A percentile compares a stretch with the other conserved stretches of the same genome.
These are phyloP conservation scores for Flabesymbios commensalis DNA, from an alignment of 2,888 invertebrate genomes.

Conservation along the genomic window DNA sequence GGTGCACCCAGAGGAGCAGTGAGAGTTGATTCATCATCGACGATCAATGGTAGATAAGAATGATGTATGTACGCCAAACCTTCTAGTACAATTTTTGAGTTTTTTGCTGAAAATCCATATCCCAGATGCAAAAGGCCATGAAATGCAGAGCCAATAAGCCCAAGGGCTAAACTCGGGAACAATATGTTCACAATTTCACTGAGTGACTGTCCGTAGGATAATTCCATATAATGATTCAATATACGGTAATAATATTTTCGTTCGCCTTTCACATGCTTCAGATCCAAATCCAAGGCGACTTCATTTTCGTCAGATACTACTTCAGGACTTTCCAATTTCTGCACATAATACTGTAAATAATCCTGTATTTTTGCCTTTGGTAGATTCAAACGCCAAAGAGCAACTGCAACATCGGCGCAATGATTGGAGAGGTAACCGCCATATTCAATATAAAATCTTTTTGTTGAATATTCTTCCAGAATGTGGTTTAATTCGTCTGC, in stretches of 20 bases:
- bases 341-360: neutral
- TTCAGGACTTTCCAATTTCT: neutral
- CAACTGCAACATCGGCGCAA: neutral
- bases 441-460: neutral
- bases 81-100: neutral
- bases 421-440: neutral
- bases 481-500: no score
- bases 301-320: neutral
- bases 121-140: neutral
- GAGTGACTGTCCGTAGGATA: neutral
- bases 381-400: neutral
- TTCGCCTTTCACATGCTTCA: neutral
- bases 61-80: conserved; percentile 3
- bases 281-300: neutral
- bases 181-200: neutral
- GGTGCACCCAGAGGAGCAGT: no score
- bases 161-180: neutral
- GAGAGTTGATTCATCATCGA: no score
- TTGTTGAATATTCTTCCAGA: neutral
- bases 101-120: neutral
- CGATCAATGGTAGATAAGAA: neutral
- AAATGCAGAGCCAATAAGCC: neutral
- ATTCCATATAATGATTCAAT: neutral
- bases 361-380: neutral
- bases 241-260: neutral